Evolutionary conservation across 2,888 invertebrate species (phyloP).

Genomic region (Papilio protenor): DNA sequence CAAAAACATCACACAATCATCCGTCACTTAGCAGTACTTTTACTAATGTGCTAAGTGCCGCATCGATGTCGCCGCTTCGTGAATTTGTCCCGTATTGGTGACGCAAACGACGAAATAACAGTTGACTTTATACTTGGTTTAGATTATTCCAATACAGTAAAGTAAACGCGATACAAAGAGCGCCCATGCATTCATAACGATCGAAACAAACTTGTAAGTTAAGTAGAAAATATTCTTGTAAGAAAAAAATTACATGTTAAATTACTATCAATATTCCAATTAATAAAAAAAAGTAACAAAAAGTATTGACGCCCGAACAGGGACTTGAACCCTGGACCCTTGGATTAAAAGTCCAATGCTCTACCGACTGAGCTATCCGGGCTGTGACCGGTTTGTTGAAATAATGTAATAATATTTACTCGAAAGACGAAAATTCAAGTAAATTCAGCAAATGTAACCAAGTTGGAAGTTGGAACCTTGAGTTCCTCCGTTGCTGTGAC

Average conservation of each 20-base stretch:
- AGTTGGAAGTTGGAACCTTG: neutral
- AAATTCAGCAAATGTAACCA: neutral
- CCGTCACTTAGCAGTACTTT: constrained; percentile 18
- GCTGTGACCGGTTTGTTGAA: constrained; percentile 51
- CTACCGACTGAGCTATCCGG: constrained; percentile 86
- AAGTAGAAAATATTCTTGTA: neutral
- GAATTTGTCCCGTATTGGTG: neutral
- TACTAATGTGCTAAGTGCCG: constrained; percentile 14
- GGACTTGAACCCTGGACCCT: constrained; percentile 85
- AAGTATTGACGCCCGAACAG: constrained; percentile 57
- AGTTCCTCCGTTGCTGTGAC: neutral
- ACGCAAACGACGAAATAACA: neutral
- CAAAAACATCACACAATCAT: constrained; percentile 14
- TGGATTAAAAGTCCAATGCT: constrained; percentile 85
- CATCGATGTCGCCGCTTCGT: neutral
- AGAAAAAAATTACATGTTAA: neutral
- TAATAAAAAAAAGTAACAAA: neutral
- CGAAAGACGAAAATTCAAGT: neutral
- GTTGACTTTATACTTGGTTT: neutral
- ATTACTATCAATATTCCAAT: too few species aligned
- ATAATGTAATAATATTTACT: neutral
- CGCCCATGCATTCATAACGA: neutral
- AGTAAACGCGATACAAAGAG: neutral
- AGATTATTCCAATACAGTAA: too few species aligned
- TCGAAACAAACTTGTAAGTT: neutral